Evolutionary conservation across 1,140 invertebrate species (phyloP), one percentile per base, ranked within the genome.

Genomic region (Subanguina moxae): DNA sequence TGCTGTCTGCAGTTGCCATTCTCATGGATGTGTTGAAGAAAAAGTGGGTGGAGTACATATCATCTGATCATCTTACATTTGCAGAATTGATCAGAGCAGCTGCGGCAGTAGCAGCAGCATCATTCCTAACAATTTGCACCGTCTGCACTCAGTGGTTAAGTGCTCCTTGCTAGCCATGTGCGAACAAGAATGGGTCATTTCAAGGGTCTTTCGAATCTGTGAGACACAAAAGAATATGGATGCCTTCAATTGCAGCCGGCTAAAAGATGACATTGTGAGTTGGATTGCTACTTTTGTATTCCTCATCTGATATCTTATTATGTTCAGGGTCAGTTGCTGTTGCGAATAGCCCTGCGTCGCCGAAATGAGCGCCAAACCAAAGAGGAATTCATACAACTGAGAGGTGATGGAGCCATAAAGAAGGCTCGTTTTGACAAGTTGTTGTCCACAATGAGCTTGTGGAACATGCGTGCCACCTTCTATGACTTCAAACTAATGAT

Each of bases 381-480:
- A 32, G 38, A 78, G 30, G 73, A 77, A 46, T 64, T 76, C 1
- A 52, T 52, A 15, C n/a, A 19, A 21, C 23, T 52, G 3, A 25
- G n/a, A 25, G 23, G 48, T 1, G 46, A 62, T 46, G 58, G 43
- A 5, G 61, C 58, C 13, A 68, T 57, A 65, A 52, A 65, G 8
- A 78, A 73, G 43, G 42, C 59, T 19, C 48, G 73, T 21, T 58
- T 79, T 21, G 75, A 80, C 38, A 80, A 74, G 32, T 46, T 80
- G 25, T 64, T 77, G 32, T 74, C 77, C 15, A 32, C 74, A 15
- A 63, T 77, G 45, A 80, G 46, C 45, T 46, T 77, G 1, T 77
- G 76, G 76, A 77, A 77, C 30, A 73, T 77, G 11, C 69, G 78
- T 15, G 76, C 76, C 25, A 80, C 78, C 0, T 80, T 58, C 62